These are phyloP conservation scores for Apodemus speciosus DNA, from an alignment of 2,113 vertebrate species.

Conservation along the genomic window DNA sequence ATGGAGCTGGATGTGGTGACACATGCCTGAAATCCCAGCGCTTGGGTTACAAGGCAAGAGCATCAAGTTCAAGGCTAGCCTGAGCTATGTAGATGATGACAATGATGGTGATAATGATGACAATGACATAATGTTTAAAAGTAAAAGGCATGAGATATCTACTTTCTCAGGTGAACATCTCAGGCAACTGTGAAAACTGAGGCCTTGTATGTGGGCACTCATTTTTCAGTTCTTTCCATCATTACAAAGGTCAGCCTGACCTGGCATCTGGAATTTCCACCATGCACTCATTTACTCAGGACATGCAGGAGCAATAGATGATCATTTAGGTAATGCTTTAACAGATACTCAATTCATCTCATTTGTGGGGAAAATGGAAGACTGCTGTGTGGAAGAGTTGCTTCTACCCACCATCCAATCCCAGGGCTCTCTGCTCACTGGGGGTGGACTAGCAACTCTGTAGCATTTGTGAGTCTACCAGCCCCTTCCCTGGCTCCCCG, in stretches of 20 bases:
- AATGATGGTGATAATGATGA: too few species aligned
- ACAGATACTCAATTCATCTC: not conserved
- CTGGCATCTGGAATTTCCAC: constrained; percentile 1
- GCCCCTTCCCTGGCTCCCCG: constrained; percentile 9
- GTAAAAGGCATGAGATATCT: not conserved
- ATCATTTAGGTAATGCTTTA: not conserved
- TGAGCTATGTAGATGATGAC: not conserved
- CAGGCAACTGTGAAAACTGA: not conserved
- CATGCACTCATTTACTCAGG: not conserved
- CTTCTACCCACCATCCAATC: not conserved
- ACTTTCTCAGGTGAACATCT: not conserved
- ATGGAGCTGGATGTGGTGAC: not conserved
- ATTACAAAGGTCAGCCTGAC: not conserved
- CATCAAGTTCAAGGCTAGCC: not conserved
- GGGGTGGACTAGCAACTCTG: not conserved
- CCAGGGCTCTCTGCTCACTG: constrained; percentile 1
- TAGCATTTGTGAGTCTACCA: constrained; percentile 21
- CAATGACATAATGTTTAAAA: not conserved
- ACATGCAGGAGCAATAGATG: not conserved
- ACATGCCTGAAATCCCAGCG: not conserved
- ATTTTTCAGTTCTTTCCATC: not conserved
- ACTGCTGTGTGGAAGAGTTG: not conserved
- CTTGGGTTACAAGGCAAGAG: not conserved
- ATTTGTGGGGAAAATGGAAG: constrained; percentile 38
- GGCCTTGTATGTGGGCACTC: not conserved